phyloP scores from a whole-genome alignment of 1,140 invertebrate genomes.

The Calephelis nemesis region DNA sequence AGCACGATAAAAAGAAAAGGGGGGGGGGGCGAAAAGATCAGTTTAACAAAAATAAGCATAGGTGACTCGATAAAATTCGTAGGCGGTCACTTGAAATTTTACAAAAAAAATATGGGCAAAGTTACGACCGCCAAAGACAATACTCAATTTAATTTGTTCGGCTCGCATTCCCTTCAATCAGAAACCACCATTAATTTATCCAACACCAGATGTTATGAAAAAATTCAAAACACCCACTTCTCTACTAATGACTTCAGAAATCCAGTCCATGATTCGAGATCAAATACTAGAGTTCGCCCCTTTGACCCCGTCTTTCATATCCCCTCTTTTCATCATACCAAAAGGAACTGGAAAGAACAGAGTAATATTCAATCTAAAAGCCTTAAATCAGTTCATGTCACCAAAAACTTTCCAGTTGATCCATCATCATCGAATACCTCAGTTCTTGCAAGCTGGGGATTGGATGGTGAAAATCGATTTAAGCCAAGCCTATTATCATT shows the following conservation, averaged over 20 bases:
- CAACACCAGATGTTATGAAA: slow-evolving; percentile 20
- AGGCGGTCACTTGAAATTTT: neutral
- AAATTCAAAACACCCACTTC: slow-evolving; percentile 33
- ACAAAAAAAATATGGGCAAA: neutral
- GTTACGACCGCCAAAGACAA: neutral
- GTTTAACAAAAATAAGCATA: neutral
- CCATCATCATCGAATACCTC: slow-evolving; percentile 26
- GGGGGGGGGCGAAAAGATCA: neutral
- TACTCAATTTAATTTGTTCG: neutral
- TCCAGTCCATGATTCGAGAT: neutral
- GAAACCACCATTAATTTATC: slow-evolving; percentile 35
- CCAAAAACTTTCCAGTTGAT: slow-evolving; percentile 39
- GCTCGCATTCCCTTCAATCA: slow-evolving; percentile 37
- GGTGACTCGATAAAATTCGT: neutral
- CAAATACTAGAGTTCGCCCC: slow-evolving; percentile 29
- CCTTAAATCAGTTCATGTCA: slow-evolving; percentile 31
- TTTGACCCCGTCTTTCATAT: slow-evolving; percentile 40
- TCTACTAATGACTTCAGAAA: slow-evolving; percentile 20
- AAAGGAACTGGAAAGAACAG: slow-evolving; percentile 27
- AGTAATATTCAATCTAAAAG: slow-evolving; percentile 44
- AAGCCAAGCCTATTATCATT: slow-evolving; percentile 63
- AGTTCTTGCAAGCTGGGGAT: neutral
- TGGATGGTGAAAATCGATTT: slow-evolving; percentile 28
- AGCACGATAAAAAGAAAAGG: neutral
- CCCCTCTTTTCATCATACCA: slow-evolving; percentile 39